These are phyloP conservation scores for Gopherus evgoodei DNA, from an alignment of 2,113 vertebrate species.

Conservation along the genomic window DNA sequence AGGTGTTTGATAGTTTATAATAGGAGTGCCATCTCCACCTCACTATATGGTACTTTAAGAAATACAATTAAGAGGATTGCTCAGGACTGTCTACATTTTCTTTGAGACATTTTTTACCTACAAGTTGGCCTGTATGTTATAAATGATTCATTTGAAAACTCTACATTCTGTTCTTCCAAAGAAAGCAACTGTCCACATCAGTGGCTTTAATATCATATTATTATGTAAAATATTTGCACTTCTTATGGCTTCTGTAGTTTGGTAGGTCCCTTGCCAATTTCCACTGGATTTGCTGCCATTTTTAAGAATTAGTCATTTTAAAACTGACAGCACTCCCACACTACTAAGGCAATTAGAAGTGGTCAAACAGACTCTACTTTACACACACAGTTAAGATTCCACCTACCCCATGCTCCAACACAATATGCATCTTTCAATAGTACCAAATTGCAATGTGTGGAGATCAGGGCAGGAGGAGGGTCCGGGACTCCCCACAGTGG, in stretches of 20 bases:
- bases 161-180: background rate
- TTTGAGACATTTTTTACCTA: too few species aligned
- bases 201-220: background rate
- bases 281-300: background rate
- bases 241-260: background rate
- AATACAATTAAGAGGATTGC: too few species aligned
- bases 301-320: background rate
- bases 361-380: too few species aligned
- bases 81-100: too few species aligned
- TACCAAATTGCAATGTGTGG: too few species aligned
- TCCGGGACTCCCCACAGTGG: too few species aligned
- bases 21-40: background rate
- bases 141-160: background rate
- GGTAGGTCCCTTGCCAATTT: background rate
- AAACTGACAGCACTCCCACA: background rate
- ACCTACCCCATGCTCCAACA: too few species aligned
- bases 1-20: background rate
- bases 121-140: too few species aligned
- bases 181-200: background rate
- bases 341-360: too few species aligned
- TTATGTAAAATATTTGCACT: background rate
- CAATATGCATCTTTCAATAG: too few species aligned
- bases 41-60: background rate
- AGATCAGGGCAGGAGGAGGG: too few species aligned
- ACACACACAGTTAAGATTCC: too few species aligned